Conservation (phyloP, 2,113 vertebrate species). For the Aix galericulata region DNA sequence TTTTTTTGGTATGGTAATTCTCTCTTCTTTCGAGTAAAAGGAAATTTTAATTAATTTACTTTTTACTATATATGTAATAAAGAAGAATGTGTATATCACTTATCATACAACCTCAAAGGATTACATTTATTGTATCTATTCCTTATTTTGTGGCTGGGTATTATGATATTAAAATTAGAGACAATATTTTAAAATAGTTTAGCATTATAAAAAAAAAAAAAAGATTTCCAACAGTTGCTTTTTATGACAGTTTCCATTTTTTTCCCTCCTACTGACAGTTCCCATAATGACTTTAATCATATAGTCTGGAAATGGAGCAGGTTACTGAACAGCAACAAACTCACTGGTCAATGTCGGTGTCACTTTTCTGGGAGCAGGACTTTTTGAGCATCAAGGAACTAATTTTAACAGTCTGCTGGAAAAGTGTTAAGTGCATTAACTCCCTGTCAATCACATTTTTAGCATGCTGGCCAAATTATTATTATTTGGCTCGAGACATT, state of each 20-base stretch:
- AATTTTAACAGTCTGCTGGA: slow-evolving; percentile 78
- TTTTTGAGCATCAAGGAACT: slow-evolving; percentile 82
- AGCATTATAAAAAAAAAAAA: slow-evolving; percentile 52
- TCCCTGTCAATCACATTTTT: slow-evolving; percentile 84
- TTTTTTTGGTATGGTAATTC: not conserved
- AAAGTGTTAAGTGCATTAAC: slow-evolving; percentile 84
- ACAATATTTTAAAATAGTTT: slow-evolving; percentile 71
- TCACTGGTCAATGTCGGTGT: slow-evolving; percentile 84
- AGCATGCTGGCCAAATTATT: slow-evolving; percentile 77
- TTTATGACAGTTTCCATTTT: slow-evolving; percentile 79
- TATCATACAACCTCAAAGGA: not conserved
- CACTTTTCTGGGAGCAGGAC: slow-evolving; percentile 82
- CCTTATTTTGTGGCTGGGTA: slow-evolving; percentile 35
- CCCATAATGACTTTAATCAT: slow-evolving; percentile 86
- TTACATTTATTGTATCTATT: slow-evolving; percentile 29
- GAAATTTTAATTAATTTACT: not conserved
- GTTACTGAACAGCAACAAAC: slow-evolving; percentile 81
- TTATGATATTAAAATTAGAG: slow-evolving; percentile 66
- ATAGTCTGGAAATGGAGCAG: slow-evolving; percentile 77
- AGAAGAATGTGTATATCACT: not conserved
- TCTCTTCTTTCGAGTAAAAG: not conserved
- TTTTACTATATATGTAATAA: not conserved
- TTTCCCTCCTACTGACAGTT: slow-evolving; percentile 78
- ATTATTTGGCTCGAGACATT: slow-evolving; percentile 79
- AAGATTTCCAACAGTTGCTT: slow-evolving; percentile 73